Base-by-base conservation (phyloP, 2,797 vertebrate genomes). In the Molossus molossus region DNA sequence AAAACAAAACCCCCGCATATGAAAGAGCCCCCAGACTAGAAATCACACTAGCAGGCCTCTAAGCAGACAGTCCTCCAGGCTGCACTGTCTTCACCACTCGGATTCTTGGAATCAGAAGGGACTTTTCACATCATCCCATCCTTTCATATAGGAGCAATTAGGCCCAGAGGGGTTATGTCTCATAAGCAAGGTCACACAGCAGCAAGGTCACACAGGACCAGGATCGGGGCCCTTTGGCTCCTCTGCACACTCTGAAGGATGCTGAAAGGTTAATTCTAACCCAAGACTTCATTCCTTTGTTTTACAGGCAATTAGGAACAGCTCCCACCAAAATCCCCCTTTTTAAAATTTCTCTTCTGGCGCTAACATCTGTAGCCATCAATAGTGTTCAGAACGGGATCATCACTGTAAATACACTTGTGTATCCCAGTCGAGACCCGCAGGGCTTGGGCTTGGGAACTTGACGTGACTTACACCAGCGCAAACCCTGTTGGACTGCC, bases 131-230 rank as follows among this genome's bases (percentile, higher is more conserved):
- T 14, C 53, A 2, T 20, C 5, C 62, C 64, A 23, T 29, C 21
- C 20, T 90, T 83, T 62, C 37, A 27, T 3, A 9, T 40, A 62
- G 57, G 75, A 27, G 2, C 21, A 11, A 15, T 29, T 15, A 83
- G 75, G 57, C 37, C 72, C 72, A 69, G 37, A n/a, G 23, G 5
- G 50, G 27, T 48, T 27, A 23, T 6, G 25, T 50, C 90, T 67
- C 94, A 29, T 81, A 77, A 89, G 67, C n/a, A 60, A 92, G 45
- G 64, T 79, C 77, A 64, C 95, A 60, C 40, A 17, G 73, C 69
- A 79, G 85, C 27, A 62, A 45, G 40, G 40, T 45, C 53, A 27
- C 21, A 23, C 48, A 15, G 23, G 83, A 70, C 37, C 23, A 29
- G 50, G 33, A 58, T 2, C 11, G 23, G 40, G 17, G 18, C 27